phyloP scores from a whole-genome alignment of 2,113 vertebrate species.

The Todiramphus chloris region DNA sequence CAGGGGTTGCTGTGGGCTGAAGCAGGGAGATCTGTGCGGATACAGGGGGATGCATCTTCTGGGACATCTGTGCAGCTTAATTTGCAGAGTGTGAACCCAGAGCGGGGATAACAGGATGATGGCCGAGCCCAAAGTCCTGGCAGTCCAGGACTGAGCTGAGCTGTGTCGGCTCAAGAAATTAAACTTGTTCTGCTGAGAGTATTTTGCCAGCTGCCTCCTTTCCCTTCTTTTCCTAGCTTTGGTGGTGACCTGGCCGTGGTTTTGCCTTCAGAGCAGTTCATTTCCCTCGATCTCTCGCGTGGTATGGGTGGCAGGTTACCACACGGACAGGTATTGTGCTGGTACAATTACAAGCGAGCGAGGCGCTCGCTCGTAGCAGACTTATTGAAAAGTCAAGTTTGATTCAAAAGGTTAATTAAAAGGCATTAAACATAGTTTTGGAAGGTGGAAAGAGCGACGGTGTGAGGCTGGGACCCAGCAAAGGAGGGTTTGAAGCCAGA shows the following conservation, averaged over 20 bases:
- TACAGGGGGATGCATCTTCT: accelerated
- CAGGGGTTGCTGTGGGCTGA: background rate
- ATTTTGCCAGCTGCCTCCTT: background rate
- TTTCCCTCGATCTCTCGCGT: background rate
- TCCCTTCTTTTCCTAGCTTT: background rate
- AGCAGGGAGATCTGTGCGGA: background rate
- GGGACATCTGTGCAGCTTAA: background rate
- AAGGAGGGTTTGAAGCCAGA: background rate
- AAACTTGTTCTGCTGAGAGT: background rate
- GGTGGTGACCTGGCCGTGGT: accelerated
- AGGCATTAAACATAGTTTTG: accelerated
- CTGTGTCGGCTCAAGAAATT: background rate
- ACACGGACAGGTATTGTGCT: background rate
- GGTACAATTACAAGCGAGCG: background rate
- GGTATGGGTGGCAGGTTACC: background rate
- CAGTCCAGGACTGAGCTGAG: background rate
- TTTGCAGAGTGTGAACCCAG: background rate
- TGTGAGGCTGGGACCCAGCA: background rate
- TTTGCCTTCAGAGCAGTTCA: background rate
- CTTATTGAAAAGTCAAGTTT: background rate
- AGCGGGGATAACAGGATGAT: accelerated
- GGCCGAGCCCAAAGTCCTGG: background rate
- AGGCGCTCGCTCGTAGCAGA: background rate
- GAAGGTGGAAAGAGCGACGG: background rate
- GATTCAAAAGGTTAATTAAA: background rate